phyloP scores from a whole-genome alignment of 92 coral and sea anemone species.

The Nematostella vectensis region DNA sequence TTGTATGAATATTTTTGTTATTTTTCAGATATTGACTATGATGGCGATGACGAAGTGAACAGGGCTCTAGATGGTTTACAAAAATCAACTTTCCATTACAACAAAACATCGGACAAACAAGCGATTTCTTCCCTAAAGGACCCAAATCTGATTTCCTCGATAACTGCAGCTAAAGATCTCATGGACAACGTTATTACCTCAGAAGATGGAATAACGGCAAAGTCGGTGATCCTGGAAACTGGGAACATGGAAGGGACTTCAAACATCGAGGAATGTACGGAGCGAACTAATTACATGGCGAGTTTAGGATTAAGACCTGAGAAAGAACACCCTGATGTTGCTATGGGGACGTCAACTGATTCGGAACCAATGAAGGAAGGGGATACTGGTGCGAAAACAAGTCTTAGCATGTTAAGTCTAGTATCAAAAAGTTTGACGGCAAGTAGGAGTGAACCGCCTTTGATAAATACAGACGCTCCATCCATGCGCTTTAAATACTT shows the following conservation, averaged over 20 bases:
- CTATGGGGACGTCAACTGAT: neutral
- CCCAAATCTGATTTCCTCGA: conserved; percentile 20
- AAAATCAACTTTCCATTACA: conserved; percentile 8
- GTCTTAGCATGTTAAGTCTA: conserved; percentile 49
- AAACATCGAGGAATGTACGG: neutral
- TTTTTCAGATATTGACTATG: conserved; percentile 49
- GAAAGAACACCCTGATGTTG: neutral
- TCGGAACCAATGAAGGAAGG: neutral
- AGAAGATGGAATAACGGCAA: too few relatives aligned
- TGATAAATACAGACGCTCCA: conserved; percentile 68
- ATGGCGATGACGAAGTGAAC: conserved; percentile 25
- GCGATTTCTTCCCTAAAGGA: conserved; percentile 28
- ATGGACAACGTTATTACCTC: neutral
- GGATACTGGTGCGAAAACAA: conserved; percentile 1
- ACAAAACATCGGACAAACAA: conserved; percentile 21
- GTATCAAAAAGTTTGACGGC: conserved; percentile 71
- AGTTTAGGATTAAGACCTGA: neutral
- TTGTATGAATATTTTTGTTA: conserved; percentile 1
- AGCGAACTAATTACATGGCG: neutral
- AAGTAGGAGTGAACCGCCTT: conserved; percentile 68
- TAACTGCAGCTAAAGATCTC: neutral
- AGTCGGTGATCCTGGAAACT: neutral
- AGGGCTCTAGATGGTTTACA: conserved; percentile 30
- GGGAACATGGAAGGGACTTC: neutral
- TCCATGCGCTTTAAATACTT: conserved; percentile 63